phyloP scores from a whole-genome alignment of 2,797 vertebrate genomes.

The Rhynchonycteris naso region DNA sequence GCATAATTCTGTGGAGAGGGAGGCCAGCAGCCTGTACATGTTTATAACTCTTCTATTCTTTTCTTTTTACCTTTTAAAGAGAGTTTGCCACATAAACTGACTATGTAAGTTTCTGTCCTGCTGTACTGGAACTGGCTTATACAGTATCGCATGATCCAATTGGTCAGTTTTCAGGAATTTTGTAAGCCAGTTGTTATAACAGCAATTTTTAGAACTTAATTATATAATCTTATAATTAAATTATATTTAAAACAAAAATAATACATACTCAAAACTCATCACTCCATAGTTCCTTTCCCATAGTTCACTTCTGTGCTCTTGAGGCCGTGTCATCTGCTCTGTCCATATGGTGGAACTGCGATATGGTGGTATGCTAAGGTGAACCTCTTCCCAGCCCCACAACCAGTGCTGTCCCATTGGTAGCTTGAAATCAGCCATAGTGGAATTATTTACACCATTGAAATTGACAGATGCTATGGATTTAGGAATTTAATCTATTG shows the following conservation, averaged over 20 bases:
- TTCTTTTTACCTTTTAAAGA: background rate
- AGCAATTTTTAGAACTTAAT: background rate
- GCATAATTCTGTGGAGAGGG: background rate
- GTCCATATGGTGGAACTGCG: background rate
- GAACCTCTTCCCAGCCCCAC: background rate
- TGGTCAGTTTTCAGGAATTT: constrained; percentile 16
- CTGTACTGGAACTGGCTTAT: background rate
- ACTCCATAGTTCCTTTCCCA: background rate
- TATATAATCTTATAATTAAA: background rate
- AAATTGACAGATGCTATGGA: background rate
- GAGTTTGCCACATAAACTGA: background rate
- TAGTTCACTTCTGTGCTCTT: background rate
- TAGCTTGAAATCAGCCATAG: background rate
- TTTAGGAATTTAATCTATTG: background rate
- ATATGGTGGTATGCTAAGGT: rapidly evolving
- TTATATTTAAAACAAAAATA: background rate
- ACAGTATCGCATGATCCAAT: background rate
- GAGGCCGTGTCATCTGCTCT: background rate
- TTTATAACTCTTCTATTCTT: background rate
- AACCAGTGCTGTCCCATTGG: background rate
- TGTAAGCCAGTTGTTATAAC: background rate
- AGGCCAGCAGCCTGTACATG: background rate
- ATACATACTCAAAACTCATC: background rate
- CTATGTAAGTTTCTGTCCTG: background rate
- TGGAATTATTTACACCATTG: background rate